Percentiles rank a stretch among this genome's conserved stretches.
Evolutionary conservation across 2,888 invertebrate species (phyloP).

Genomic region (Caenorhabditis becei): DNA sequence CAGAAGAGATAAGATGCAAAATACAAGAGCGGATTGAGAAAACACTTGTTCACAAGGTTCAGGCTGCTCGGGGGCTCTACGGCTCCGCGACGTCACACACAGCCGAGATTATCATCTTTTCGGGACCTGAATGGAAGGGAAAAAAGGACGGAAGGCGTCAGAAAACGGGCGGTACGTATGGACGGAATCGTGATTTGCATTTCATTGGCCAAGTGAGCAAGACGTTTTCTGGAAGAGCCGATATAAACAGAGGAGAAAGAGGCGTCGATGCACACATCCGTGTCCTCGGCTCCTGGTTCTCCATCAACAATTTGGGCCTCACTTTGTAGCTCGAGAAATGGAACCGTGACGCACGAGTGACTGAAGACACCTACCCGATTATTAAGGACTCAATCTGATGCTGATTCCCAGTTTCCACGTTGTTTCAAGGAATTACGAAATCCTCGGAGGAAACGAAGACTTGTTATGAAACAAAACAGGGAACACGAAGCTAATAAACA

Average conservation of each 20-base stretch:
- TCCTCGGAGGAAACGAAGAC: background rate
- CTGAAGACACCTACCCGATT: background rate
- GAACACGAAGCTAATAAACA: constrained; percentile 1
- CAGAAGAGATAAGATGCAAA: background rate
- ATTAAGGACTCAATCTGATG: constrained; percentile 12
- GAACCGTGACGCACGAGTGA: constrained; percentile 7
- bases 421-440: constrained; percentile 33
- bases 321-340: background rate
- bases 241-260: constrained; percentile 35
- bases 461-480: background rate
- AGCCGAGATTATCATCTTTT: constrained; percentile 41
- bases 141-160: constrained; percentile 6
- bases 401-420: background rate
- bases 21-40: background rate
- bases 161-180: constrained; percentile 4
- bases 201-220: constrained; percentile 30
- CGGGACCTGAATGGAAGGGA: constrained; percentile 1
- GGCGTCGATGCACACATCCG: constrained; percentile 39
- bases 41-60: constrained; percentile 13
- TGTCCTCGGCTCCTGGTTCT: constrained; percentile 22
- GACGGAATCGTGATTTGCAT: constrained; percentile 47
- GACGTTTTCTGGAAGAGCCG: constrained; percentile 48
- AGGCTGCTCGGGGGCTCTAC: background rate
- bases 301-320: constrained; percentile 33
- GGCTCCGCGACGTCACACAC: constrained; percentile 30